phyloP scores from a whole-genome alignment of 2,797 vertebrate species.

The Macrochelys suwanniensis region DNA sequence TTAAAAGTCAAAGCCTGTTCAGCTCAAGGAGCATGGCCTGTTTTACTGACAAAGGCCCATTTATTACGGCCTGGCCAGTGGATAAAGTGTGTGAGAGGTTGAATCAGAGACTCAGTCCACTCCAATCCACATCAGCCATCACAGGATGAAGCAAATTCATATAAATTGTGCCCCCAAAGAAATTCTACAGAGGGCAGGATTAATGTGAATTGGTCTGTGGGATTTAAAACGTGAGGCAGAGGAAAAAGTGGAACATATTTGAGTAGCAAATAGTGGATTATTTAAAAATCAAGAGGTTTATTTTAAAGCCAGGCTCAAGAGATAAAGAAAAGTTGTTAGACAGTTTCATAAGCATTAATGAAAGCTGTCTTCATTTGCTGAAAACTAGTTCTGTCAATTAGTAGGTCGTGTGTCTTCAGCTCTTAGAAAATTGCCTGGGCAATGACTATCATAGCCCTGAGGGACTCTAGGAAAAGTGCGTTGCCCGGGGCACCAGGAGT shows the following conservation, averaged over 20 bases:
- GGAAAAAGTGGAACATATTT: neutral
- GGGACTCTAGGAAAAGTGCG: neutral
- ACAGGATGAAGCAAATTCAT: conserved; percentile 17
- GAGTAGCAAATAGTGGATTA: neutral
- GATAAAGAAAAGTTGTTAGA: conserved; percentile 28
- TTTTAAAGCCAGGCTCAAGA: conserved; percentile 5
- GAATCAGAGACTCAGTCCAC: conserved; percentile 25
- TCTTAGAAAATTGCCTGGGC: neutral
- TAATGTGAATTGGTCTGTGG: conserved; percentile 15
- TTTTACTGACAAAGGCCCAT: conserved; percentile 1
- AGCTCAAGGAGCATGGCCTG: neutral
- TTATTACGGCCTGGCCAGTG: neutral
- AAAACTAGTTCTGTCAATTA: conserved; percentile 44
- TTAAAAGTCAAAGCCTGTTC: neutral
- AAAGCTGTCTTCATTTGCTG: conserved; percentile 29
- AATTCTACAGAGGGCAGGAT: neutral
- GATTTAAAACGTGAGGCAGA: neutral
- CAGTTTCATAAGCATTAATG: neutral
- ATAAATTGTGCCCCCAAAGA: neutral
- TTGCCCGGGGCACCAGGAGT: neutral
- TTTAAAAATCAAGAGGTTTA: conserved; percentile 38
- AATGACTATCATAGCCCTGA: conserved; percentile 7
- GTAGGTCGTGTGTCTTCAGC: neutral
- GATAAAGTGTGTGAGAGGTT: neutral
- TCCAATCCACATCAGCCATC: conserved; percentile 9